Evolutionary conservation across 2,888 invertebrate species (phyloP).

Genomic region (Subacronicta megacephala): DNA sequence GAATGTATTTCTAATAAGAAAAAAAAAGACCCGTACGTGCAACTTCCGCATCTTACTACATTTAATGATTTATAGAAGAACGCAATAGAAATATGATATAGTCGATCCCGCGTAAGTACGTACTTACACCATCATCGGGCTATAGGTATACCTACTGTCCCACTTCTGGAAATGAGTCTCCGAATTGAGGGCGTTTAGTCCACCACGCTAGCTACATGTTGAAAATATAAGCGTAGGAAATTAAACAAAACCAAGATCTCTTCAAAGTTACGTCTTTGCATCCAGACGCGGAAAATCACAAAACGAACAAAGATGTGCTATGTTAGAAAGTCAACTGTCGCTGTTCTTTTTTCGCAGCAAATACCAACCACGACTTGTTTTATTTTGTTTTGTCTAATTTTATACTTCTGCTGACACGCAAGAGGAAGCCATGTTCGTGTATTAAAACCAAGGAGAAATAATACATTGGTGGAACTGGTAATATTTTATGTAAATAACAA

Average conservation of each 20-base stretch:
- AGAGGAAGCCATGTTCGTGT: not conserved
- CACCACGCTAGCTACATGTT: too few species aligned
- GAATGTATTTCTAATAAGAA: conserved; percentile 34
- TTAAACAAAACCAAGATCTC: conserved; percentile 4
- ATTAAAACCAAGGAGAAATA: conserved; percentile 20
- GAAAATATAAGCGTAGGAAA: conserved; percentile 23
- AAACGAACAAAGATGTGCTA: conserved; percentile 55
- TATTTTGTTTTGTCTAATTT: conserved; percentile 38
- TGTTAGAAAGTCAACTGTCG: conserved; percentile 56
- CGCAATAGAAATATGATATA: conserved; percentile 18
- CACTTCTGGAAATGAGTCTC: too few species aligned
- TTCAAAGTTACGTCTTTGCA: conserved; percentile 32
- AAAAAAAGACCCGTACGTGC: conserved; percentile 31
- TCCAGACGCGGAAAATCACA: conserved; percentile 44
- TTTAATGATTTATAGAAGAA: conserved; percentile 12
- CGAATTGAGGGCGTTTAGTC: too few species aligned
- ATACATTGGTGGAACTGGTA: conserved; percentile 25
- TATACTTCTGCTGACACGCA: conserved; percentile 21
- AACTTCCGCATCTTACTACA: conserved; percentile 40
- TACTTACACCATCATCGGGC: too few species aligned
- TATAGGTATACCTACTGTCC: too few species aligned
- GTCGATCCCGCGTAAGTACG: conserved; percentile 20
- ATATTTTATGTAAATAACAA: conserved; percentile 60
- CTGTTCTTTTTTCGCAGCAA: conserved; percentile 43
- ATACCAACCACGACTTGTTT: conserved; percentile 22